A percentile compares a stretch with the other conserved stretches of the same genome.
Conservation (phyloP, 2,113 vertebrate genomes). For the Petaurus breviceps region DNA sequence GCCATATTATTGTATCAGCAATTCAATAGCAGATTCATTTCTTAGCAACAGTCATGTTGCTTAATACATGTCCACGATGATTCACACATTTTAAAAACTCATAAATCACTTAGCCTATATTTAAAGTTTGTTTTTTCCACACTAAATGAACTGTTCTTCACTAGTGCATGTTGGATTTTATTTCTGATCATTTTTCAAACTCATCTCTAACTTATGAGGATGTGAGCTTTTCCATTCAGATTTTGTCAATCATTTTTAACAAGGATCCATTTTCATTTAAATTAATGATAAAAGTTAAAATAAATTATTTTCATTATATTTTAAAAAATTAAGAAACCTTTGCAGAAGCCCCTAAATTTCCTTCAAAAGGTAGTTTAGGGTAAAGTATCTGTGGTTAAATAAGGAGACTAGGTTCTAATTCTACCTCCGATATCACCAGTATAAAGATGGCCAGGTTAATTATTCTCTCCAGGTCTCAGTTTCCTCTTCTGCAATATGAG, state of each 20-base stretch:
- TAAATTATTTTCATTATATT: background rate
- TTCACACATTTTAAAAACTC: background rate
- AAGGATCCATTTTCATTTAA: constrained; percentile 4
- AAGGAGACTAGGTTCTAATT: constrained; percentile 5
- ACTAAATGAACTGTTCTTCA: background rate
- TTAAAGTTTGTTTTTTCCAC: background rate
- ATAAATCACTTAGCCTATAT: background rate
- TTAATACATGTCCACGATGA: background rate
- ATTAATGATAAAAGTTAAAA: background rate
- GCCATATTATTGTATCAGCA: background rate
- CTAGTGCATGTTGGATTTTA: background rate
- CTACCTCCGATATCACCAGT: background rate
- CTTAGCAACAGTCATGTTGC: background rate
- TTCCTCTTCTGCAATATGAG: background rate
- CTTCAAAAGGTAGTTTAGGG: background rate
- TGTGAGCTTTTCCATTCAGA: background rate
- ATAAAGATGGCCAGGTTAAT: background rate
- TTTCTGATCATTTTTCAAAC: constrained; percentile 1
- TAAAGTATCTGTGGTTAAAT: background rate
- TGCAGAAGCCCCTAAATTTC: background rate
- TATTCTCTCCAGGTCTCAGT: constrained; percentile 11
- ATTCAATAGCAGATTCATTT: background rate
- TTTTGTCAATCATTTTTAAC: constrained; percentile 20
- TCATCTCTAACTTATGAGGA: background rate
- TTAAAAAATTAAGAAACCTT: background rate